Evolutionary conservation across 2,113 vertebrate species (phyloP).

Genomic region (Stegostoma tigrinum): DNA sequence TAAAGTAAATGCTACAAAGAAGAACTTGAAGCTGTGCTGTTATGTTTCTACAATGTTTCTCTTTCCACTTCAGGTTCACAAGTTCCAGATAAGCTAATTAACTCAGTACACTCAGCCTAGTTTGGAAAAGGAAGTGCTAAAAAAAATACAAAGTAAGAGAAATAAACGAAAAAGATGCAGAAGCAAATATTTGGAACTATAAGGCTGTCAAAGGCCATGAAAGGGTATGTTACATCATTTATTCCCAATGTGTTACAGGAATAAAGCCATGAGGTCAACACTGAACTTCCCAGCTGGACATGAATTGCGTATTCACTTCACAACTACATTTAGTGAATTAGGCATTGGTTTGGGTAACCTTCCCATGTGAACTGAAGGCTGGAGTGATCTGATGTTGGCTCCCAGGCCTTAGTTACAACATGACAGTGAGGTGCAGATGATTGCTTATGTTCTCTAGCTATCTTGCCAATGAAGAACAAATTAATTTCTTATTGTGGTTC

Average conservation of each 20-base stretch:
- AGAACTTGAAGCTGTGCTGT: neutral
- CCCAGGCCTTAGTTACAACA: neutral
- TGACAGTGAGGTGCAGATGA: neutral
- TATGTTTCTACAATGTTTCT: neutral
- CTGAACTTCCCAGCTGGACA: neutral
- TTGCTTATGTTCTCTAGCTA: neutral
- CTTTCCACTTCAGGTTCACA: neutral
- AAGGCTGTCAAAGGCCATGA: neutral
- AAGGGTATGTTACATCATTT: neutral
- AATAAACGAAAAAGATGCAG: neutral
- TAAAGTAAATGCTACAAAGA: neutral
- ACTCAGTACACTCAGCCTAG: neutral
- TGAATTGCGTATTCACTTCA: neutral
- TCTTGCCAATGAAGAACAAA: neutral
- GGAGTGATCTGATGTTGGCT: neutral
- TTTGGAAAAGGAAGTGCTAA: neutral
- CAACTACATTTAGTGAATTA: neutral
- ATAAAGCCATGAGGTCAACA: neutral
- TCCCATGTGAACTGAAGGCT: neutral
- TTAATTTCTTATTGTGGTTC: neutral
- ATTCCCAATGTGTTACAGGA: neutral
- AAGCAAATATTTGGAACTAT: neutral
- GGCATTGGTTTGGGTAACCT: neutral
- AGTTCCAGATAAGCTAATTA: neutral
- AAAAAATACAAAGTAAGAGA: neutral